These are phyloP conservation scores for Corella eumyota DNA, from an alignment of 23 tunicate species.

Conservation along the genomic window DNA sequence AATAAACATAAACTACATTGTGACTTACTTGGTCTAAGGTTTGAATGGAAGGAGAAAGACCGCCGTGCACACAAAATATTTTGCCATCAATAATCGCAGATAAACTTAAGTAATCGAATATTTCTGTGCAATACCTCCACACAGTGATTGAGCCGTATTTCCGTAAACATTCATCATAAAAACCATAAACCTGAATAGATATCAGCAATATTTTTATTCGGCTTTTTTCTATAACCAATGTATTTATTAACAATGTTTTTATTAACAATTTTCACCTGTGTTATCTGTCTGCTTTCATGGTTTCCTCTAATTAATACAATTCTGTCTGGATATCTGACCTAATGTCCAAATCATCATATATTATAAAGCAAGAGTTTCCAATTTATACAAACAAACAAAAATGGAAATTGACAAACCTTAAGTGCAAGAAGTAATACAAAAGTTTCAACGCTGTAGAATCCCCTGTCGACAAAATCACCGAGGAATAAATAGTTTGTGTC, in stretches of 20 bases:
- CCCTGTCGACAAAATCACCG: constrained; percentile 98
- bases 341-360: not conserved
- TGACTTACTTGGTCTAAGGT: constrained; percentile 58
- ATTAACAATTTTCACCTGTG: constrained; percentile 70
- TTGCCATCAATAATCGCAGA: constrained; percentile 94
- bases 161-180: constrained; percentile 91
- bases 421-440: constrained; percentile 80
- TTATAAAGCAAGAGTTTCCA: not conserved
- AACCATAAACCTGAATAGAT: constrained; percentile 79
- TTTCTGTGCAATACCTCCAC: constrained; percentile 94
- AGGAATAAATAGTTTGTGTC: constrained; percentile 93
- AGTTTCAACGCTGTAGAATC: constrained; percentile 97
- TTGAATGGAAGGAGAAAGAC: constrained; percentile 84
- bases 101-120: constrained; percentile 84
- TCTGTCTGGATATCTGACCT: constrained; percentile 94
- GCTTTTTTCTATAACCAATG: too few relatives aligned
- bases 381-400: too few relatives aligned
- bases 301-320: constrained; percentile 89
- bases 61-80: constrained; percentile 96
- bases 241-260: too few relatives aligned
- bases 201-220: not conserved
- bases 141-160: constrained; percentile 97
- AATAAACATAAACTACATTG: not conserved
- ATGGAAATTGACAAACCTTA: constrained; percentile 49
- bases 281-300: constrained; percentile 95